Evolutionary conservation across 2,113 vertebrate species (phyloP), one percentile per base, ranked within the genome.

Genomic region (Cromileptes altivelis): DNA sequence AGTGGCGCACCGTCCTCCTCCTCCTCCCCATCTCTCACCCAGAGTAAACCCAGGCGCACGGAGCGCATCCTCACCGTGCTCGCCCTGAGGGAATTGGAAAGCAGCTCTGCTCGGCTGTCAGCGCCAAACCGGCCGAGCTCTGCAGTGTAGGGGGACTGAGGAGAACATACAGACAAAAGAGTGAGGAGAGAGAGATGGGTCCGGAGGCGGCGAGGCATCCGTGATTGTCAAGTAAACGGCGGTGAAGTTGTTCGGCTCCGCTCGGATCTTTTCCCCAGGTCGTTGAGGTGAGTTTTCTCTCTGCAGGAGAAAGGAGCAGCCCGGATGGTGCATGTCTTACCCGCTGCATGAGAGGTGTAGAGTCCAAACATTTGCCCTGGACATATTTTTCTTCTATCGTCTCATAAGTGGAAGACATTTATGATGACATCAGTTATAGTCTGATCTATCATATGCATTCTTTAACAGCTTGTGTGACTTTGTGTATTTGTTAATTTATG

Each of bases 221-320:
- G 78, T 93, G 90, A 95, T 91, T 90, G 84, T 92, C 80, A 86
- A 92, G 91, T 91, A 65, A 85, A 87, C 90, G 88, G 83, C 82
- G 78, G 91, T 64, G 92, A 95, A 95, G 92, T 93, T 94, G n/a
- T 57, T 81, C 73, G 72, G 76, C 89, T 93, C 71, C 72, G 57
- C 85, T 89, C 84, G 81, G 86, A 89, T 92, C 92, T 87, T 89
- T 86, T 88, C 82, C 89, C 75, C 89, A 81, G 88, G 89, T 91
- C 85, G 78, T 47, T 85, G 71, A 93, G 92, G 94, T 95, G 92
- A 95, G 94, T 94, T 91, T 78, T 70, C 75, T 72, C 75, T 40
- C 65, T 75, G 81, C 80, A 64, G 82, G 81, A 69, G 52, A 70
- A 1, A 6, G 33, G 27, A 78, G 81, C 88, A 78, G 55, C 60